phyloP scores from a whole-genome alignment of 92 coral and sea anemone genomes.

The Heliopora coerulea region DNA sequence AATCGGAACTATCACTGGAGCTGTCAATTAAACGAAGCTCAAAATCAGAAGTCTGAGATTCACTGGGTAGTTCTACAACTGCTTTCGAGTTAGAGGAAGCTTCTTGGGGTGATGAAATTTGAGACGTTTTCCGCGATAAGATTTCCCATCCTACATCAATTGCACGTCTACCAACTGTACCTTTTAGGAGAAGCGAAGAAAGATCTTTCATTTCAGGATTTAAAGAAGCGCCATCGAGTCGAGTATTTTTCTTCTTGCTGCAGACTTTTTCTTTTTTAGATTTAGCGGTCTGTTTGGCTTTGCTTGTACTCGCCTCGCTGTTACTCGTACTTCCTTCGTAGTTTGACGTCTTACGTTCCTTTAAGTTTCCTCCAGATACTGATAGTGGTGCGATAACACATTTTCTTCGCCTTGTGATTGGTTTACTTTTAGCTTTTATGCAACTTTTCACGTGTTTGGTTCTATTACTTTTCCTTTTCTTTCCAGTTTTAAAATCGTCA shows the following conservation, averaged over 20 bases:
- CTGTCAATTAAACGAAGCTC: conserved; percentile 35
- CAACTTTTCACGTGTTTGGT: neutral
- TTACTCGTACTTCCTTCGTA: neutral
- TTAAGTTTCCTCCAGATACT: conserved; percentile 3
- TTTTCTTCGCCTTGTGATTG: conserved; percentile 12
- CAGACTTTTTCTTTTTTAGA: neutral
- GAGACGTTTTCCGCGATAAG: neutral
- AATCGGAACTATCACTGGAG: conserved; percentile 22
- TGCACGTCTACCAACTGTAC: neutral
- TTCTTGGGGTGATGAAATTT: no score
- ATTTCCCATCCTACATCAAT: neutral
- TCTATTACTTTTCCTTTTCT: conserved; percentile 14
- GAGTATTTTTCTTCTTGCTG: neutral
- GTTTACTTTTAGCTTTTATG: neutral
- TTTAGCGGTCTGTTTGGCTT: neutral
- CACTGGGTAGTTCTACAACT: conserved; percentile 15
- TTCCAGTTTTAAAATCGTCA: conserved; percentile 11
- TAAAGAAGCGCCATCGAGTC: neutral
- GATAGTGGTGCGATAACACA: neutral
- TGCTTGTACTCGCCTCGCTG: conserved; percentile 1
- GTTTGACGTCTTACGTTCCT: neutral
- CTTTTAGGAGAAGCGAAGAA: neutral
- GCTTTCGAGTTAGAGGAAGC: neutral
- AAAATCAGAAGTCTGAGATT: conserved; percentile 33
- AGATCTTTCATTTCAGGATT: neutral